Evolutionary conservation across 1,140 invertebrate species (phyloP), one percentile per base, ranked within the genome.

Genomic region (Antheraea pernyi): DNA sequence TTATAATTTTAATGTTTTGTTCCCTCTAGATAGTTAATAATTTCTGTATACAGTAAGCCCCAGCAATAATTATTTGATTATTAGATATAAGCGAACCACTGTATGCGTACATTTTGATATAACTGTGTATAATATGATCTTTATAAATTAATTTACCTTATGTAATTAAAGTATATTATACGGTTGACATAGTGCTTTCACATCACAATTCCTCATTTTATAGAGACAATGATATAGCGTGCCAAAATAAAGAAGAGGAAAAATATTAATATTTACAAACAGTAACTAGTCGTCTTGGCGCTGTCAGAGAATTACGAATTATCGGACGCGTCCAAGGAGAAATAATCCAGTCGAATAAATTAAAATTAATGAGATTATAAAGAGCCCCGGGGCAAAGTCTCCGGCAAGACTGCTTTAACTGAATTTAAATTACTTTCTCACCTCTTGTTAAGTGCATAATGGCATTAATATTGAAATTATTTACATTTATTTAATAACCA

Each of bases 321-420:
- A 84, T 83, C 76, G 73, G 78, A 84, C 70, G 71, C 79, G 85
- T 81, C 83, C 77, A 72, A 83, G 80, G 80, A 79, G 81, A 87
- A 91, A 85, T 89, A 90, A 90, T 91, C 85, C 80, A 73, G 72
- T 75, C 68, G 88, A 89, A 90, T 90, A 91, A 88, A 90, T 91
- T 91, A 85, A 91, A 90, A 90, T 88, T 87, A 89, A 90, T 91
- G 82, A 89, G 89, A 90, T 90, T 87, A 87, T 67, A 85, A 84
- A 82, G 80, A 84, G 82, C 81, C 81, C 78, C 10, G 46, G 79
- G 74, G 78, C 76, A 80, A 81, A 85, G 77, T 80, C 75, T 77
- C 75, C 82, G 72, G 73, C 68, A 78, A 80, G 78, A 62, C 75
- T 77, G 76, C 76, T 85, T 73, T 86, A 84, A 88, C 87, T 86